Evolutionary conservation across 2,113 vertebrate genomes (phyloP).

Genomic region (Bubo blakistoni): DNA sequence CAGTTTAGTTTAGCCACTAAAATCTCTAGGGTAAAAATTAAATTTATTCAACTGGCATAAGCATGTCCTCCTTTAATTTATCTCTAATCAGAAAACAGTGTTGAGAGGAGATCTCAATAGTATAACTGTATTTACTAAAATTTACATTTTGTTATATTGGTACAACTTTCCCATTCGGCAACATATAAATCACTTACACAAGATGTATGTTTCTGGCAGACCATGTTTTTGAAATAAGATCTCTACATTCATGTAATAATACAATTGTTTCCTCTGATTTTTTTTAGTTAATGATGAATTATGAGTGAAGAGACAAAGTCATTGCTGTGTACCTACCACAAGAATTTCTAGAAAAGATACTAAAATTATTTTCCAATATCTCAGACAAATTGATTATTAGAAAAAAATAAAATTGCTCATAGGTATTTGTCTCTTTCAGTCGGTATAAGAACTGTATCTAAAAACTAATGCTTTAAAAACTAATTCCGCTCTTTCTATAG

Average conservation of each 20-base stretch:
- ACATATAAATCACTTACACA: background rate
- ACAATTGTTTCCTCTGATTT: background rate
- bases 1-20: background rate
- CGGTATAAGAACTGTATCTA: background rate
- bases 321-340: background rate
- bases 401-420: background rate
- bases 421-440: background rate
- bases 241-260: background rate
- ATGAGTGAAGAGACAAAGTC: background rate
- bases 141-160: background rate
- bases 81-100: background rate
- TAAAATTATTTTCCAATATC: background rate
- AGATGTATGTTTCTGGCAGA: background rate
- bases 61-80: background rate
- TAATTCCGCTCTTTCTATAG: background rate
- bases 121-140: background rate
- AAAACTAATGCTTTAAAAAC: background rate
- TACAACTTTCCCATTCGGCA: background rate
- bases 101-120: background rate
- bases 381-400: background rate
- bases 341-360: background rate
- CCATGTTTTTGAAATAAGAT: background rate
- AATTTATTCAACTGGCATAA: background rate
- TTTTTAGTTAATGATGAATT: background rate
- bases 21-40: background rate